Conservation (phyloP, 2,888 invertebrate species). For the Orchesellides sinensis region DNA sequence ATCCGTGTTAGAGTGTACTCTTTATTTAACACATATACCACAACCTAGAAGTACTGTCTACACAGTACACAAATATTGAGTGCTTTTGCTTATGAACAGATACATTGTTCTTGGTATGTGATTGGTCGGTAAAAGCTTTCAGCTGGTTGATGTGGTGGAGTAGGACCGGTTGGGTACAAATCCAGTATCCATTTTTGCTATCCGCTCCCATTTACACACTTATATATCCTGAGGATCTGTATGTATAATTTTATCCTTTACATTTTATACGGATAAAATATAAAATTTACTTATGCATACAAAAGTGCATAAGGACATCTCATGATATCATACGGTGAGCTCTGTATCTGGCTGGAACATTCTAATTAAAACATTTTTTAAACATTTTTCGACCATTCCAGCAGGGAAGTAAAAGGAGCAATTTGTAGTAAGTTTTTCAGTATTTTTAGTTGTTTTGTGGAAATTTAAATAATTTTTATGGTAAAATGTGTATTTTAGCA, state of each 20-base stretch:
- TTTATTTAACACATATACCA: too few relatives aligned
- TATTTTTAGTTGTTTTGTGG: too few relatives aligned
- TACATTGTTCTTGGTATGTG: background rate
- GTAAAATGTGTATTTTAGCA: too few relatives aligned
- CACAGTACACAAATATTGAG: too few relatives aligned
- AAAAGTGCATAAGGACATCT: background rate
- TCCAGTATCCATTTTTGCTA: constrained; percentile 43
- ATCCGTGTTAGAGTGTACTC: background rate
- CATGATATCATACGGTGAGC: background rate
- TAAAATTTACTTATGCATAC: background rate
- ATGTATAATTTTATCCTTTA: background rate
- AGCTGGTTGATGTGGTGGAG: background rate
- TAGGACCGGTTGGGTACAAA: constrained; percentile 19
- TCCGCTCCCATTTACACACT: constrained; percentile 43
- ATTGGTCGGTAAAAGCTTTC: background rate
- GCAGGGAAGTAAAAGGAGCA: too few relatives aligned
- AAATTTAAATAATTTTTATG: too few relatives aligned
- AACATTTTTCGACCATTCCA: too few relatives aligned
- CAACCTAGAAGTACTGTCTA: too few relatives aligned
- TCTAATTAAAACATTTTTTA: too few relatives aligned
- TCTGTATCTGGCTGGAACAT: background rate
- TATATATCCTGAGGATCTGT: background rate
- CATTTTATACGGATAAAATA: background rate
- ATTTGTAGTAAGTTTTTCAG: too few relatives aligned
- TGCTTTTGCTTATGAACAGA: background rate